Percentiles rank a stretch among this genome's conserved stretches.
Evolutionary conservation across 2,888 invertebrate genomes (phyloP).

Genomic region (Phortica magna): DNA sequence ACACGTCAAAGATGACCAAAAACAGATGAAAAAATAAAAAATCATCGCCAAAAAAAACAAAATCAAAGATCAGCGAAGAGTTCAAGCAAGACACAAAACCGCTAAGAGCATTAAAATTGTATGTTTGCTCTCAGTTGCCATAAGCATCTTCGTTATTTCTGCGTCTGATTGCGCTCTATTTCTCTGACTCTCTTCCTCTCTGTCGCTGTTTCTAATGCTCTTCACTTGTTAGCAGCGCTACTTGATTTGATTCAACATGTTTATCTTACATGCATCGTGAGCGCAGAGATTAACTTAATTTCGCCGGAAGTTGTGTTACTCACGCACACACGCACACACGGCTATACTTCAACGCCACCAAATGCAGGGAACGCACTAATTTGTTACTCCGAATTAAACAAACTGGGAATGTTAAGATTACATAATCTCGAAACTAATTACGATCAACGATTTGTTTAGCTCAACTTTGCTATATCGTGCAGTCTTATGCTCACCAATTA

Average conservation of each 20-base stretch:
- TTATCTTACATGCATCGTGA: not conserved
- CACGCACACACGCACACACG: not conserved
- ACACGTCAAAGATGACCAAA: constrained; percentile 44
- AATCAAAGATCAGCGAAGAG: constrained; percentile 42
- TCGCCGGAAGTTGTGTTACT: constrained; percentile 37
- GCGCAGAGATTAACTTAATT: not conserved
- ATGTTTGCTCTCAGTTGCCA: too few relatives aligned
- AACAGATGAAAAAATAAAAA: not conserved
- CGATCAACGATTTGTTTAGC: not conserved
- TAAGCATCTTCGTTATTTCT: too few relatives aligned
- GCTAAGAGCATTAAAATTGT: not conserved
- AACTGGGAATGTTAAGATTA: constrained; percentile 4
- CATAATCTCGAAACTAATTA: constrained; percentile 19
- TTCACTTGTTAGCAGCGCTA: constrained; percentile 38
- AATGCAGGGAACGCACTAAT: not conserved
- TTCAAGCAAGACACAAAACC: constrained; percentile 53
- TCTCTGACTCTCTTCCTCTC: too few relatives aligned
- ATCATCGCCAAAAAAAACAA: not conserved
- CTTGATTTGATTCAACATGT: constrained; percentile 15
- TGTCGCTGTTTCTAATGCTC: too few relatives aligned
- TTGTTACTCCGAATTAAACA: not conserved
- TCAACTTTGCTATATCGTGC: not conserved
- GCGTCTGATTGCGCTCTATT: too few relatives aligned
- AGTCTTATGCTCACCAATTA: not conserved
- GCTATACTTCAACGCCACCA: not conserved